Percentiles rank a stretch among this genome's conserved stretches.
Conservation (phyloP, 2,797 vertebrate genomes). For the Oreochromis grahami region DNA sequence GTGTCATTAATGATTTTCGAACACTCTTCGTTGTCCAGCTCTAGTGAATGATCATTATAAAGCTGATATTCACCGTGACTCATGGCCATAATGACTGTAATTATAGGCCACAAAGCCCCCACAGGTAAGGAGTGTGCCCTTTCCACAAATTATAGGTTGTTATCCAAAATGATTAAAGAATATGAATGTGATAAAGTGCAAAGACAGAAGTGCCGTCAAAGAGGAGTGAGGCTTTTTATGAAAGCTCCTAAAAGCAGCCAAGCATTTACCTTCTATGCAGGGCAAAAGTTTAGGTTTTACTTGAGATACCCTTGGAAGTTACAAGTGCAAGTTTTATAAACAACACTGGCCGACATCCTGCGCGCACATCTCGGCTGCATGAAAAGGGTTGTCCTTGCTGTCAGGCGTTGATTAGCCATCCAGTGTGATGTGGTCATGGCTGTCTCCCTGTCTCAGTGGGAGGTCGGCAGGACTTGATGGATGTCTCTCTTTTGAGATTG, state of each 20-base stretch:
- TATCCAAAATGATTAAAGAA: slow-evolving; percentile 45
- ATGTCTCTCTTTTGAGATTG: slow-evolving; percentile 59
- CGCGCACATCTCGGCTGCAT: background rate
- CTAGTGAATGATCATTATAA: slow-evolving; percentile 32
- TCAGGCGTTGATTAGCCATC: slow-evolving; percentile 53
- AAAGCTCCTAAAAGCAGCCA: slow-evolving; percentile 13
- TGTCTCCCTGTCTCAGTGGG: slow-evolving; percentile 48
- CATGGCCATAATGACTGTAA: slow-evolving; percentile 58
- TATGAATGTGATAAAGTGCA: slow-evolving; percentile 42
- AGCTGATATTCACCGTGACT: slow-evolving; percentile 48
- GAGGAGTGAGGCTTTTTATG: background rate
- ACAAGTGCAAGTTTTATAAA: slow-evolving; percentile 28
- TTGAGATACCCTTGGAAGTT: slow-evolving; percentile 48
- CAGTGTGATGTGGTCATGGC: slow-evolving; percentile 45
- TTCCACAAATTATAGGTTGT: slow-evolving; percentile 52
- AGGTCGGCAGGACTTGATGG: slow-evolving; percentile 54
- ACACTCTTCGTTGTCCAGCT: slow-evolving; percentile 31
- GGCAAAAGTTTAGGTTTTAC: slow-evolving; percentile 24
- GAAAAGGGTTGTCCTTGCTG: slow-evolving; percentile 54
- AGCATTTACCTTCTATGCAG: background rate
- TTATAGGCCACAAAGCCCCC: slow-evolving; percentile 38
- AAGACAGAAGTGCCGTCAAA: slow-evolving; percentile 6
- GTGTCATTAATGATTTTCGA: slow-evolving; percentile 42
- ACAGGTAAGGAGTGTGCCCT: slow-evolving; percentile 45
- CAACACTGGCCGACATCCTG: slow-evolving; percentile 1